Evolutionary conservation across 2,797 vertebrate genomes (phyloP).

Genomic region (Chelidonichthys spinosus): DNA sequence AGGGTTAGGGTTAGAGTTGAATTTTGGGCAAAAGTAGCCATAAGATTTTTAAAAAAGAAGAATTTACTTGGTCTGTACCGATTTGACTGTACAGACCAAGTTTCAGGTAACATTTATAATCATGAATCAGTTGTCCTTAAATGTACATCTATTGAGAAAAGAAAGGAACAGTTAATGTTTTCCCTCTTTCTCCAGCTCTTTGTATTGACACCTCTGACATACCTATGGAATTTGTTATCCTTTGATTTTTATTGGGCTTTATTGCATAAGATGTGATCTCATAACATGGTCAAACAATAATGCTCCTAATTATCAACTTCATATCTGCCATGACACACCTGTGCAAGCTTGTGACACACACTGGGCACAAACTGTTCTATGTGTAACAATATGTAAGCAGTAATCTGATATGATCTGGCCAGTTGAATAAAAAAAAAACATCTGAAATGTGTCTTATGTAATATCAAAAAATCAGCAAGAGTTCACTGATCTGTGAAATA

Average conservation of each 20-base stretch:
- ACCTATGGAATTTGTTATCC: slow-evolving; percentile 22
- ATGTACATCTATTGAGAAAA: background rate
- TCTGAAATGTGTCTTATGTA: background rate
- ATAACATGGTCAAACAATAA: background rate
- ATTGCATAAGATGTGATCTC: background rate
- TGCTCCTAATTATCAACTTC: background rate
- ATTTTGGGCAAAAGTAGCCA: background rate
- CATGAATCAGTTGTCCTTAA: background rate
- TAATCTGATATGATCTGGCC: background rate
- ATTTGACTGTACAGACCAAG: background rate
- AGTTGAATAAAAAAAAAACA: background rate
- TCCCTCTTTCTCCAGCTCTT: background rate
- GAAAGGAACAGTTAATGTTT: background rate
- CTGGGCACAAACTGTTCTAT: slow-evolving; percentile 1
- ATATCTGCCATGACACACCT: background rate
- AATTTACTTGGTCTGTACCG: no score
- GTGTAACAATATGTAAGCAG: slow-evolving; percentile 10
- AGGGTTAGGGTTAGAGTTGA: no score
- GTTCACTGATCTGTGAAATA: background rate
- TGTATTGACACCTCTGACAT: background rate
- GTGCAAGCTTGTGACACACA: background rate
- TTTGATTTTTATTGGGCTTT: slow-evolving; percentile 15
- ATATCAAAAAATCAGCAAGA: slow-evolving; percentile 12
- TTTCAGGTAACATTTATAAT: no score
- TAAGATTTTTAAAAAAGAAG: background rate